phyloP scores from a whole-genome alignment of 2,113 vertebrate species.

The Lonchura striata region DNA sequence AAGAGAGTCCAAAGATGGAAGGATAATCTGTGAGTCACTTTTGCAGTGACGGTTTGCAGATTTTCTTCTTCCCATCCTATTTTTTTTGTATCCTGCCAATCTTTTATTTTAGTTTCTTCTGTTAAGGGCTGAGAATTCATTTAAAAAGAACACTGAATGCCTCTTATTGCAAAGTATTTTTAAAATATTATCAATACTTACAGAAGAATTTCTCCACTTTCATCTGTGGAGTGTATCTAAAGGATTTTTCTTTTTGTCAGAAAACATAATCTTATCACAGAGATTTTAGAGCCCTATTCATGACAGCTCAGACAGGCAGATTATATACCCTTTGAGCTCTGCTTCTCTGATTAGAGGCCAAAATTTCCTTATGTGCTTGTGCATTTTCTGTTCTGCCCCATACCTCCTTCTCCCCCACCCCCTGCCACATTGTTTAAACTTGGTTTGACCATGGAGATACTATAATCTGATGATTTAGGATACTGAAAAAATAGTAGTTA shows the following conservation, averaged over 20 bases:
- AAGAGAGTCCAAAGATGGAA: conserved; percentile 22
- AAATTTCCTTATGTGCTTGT: background rate
- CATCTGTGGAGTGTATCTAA: background rate
- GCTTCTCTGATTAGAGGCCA: background rate
- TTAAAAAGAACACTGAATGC: background rate
- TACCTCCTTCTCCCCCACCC: rapidly evolving
- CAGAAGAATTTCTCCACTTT: background rate
- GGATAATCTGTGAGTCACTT: conserved; percentile 46
- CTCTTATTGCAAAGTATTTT: background rate
- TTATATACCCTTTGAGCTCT: background rate
- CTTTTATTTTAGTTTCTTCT: background rate
- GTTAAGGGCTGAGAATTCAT: background rate
- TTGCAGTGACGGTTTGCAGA: conserved; percentile 30
- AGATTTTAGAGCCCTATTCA: background rate
- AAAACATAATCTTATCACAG: conserved; percentile 25
- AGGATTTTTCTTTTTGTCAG: background rate
- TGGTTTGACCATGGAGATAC: background rate
- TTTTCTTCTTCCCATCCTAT: background rate
- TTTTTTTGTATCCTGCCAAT: background rate
- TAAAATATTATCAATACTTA: background rate
- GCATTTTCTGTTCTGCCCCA: background rate
- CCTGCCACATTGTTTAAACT: background rate
- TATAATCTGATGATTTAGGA: background rate
- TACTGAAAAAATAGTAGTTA: background rate
- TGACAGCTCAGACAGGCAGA: background rate